Base-by-base conservation (phyloP, 2,888 invertebrate species). In the Laothoe populi region DNA sequence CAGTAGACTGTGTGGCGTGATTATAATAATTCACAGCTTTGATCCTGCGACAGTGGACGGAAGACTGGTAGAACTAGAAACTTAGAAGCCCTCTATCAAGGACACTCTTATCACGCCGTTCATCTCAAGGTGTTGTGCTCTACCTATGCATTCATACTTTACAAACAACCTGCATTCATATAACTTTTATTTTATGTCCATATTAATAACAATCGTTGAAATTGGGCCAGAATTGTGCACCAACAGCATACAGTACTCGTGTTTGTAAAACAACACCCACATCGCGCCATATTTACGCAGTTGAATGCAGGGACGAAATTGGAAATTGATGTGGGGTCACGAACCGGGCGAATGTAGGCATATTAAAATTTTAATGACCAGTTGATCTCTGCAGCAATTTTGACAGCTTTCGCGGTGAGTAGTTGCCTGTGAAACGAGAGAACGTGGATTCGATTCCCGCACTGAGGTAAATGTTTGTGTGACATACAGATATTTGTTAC, bases 201-300 rank as follows among this genome's bases (percentile, higher is more conserved):
- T 4, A 7, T 26, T 3, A 26, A 21, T 24, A 11, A 16, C 16
- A 8, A 3, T 48, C n/a, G 49, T 11, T 35, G 48, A 53, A 35
- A 35, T 53, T 53, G 31, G 53, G 35, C 19, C 53, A 53, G 16
- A 19, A 31, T 35, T 35, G 4, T 53, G 53, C 35, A 31, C 19
- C 31, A 35, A 31, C 11, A 19, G 53, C 53, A 35, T 4, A 35
- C 53, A 8, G 10, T 19, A 53, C 35, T 53, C 53, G 53, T 53
- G 53, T 31, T 4, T 53, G 53, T 31, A 53, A 53, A 11, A 31
- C 11, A 11, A 53, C 21, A 53, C 53, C 19, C 1, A 5, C 19
- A 53, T 53, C 53, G 19, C 11, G 16, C 35, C 31, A 53, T 53
- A 53, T 19, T 53, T 53, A 53, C 35, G 53, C 31, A 31, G 11